Conservation (phyloP, 2,888 invertebrate genomes). For the Ferrisia virgata region DNA sequence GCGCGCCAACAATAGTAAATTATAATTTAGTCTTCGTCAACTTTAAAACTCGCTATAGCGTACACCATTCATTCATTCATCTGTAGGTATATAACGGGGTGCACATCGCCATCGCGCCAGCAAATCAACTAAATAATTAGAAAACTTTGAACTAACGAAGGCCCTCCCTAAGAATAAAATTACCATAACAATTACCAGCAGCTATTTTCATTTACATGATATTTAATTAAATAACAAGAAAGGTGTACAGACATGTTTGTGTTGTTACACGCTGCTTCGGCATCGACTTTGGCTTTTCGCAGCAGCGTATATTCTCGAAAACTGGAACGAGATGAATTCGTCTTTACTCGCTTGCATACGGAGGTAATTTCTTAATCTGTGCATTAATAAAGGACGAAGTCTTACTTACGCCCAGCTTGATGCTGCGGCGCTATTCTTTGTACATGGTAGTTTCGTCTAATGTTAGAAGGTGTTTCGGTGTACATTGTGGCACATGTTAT, state of each 20-base stretch:
- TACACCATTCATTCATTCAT: constrained; percentile 10
- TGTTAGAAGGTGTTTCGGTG: too few relatives aligned
- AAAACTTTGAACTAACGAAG: constrained; percentile 27
- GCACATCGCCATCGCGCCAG: neutral
- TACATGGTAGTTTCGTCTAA: too few relatives aligned
- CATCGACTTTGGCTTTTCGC: neutral
- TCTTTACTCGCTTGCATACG: neutral
- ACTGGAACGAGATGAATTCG: constrained; percentile 11
- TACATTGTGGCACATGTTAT: too few relatives aligned
- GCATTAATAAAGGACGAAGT: neutral
- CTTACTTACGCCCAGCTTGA: neutral
- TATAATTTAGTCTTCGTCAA: constrained; percentile 26
- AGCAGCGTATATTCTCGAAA: neutral
- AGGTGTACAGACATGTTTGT: constrained; percentile 32
- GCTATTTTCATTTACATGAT: constrained; percentile 37
- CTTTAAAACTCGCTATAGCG: neutral
- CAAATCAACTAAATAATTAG: constrained; percentile 32
- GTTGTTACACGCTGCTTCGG: neutral
- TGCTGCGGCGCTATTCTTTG: too few relatives aligned
- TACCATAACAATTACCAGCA: constrained; percentile 38
- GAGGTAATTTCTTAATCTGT: constrained; percentile 21
- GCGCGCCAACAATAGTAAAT: constrained; percentile 12
- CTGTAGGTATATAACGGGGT: neutral
- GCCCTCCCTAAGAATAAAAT: constrained; percentile 23
- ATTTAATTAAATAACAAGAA: constrained; percentile 38